phyloP scores from a whole-genome alignment of 2,888 invertebrate species.

The Sphecodes monilicornis region DNA sequence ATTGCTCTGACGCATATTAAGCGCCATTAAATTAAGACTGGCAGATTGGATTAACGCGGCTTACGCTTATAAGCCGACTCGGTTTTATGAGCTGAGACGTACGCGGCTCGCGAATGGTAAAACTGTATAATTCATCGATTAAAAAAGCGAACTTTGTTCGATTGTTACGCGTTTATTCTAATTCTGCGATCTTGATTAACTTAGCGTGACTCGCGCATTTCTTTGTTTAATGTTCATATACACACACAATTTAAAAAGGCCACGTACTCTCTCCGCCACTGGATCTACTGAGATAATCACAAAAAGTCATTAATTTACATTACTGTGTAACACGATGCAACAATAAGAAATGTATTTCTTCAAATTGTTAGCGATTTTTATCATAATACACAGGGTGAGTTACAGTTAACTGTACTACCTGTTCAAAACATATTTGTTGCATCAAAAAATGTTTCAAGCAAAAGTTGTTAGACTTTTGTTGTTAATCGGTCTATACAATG shows the following conservation, averaged over 20 bases:
- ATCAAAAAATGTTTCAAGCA: too few relatives aligned
- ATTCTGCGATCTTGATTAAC: neutral
- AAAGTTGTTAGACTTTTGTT: too few relatives aligned
- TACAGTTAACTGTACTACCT: too few relatives aligned
- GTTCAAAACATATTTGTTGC: too few relatives aligned
- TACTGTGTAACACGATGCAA: too few relatives aligned
- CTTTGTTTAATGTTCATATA: too few relatives aligned
- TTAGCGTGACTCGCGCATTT: neutral
- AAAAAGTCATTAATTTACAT: neutral
- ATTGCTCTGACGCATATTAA: conserved; percentile 72
- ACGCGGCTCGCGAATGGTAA: conserved; percentile 35
- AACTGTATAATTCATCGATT: neutral
- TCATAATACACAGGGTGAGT: too few relatives aligned
- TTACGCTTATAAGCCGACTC: conserved; percentile 66
- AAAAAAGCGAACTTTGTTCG: neutral
- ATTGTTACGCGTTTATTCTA: neutral
- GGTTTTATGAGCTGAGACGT: conserved; percentile 72
- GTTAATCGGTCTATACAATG: too few relatives aligned
- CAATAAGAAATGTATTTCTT: neutral
- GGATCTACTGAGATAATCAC: too few relatives aligned
- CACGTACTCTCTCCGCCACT: neutral
- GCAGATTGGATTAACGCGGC: conserved; percentile 70
- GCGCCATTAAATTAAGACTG: conserved; percentile 74
- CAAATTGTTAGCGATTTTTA: neutral
- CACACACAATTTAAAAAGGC: neutral